Conservation (phyloP, 2,888 invertebrate species). For the Diarsia mendica region DNA sequence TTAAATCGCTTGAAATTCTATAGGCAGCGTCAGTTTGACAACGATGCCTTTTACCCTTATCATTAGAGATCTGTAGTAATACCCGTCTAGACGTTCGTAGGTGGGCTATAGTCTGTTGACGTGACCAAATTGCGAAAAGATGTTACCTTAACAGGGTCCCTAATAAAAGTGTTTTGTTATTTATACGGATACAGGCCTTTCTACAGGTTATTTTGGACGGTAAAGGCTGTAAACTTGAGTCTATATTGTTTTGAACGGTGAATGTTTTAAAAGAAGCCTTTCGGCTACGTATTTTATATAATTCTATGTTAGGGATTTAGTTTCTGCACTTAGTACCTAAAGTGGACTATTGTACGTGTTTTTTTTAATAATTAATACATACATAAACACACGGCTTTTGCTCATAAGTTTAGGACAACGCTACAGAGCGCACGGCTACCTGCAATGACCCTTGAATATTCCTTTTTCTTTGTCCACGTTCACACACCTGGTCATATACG, state of each 20-base stretch:
- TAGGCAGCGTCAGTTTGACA: slow-evolving; percentile 64
- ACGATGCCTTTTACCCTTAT: slow-evolving; percentile 71
- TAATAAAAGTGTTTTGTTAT: slow-evolving; percentile 59
- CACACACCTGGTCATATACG: neutral
- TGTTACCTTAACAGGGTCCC: slow-evolving; percentile 35
- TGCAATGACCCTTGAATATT: neutral
- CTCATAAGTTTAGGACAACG: neutral
- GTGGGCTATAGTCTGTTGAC: slow-evolving; percentile 62
- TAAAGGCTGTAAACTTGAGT: slow-evolving; percentile 7
- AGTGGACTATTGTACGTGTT: too few species aligned
- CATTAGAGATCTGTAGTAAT: slow-evolving; percentile 73
- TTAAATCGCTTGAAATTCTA: slow-evolving; percentile 74
- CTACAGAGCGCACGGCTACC: neutral
- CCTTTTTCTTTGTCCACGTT: neutral
- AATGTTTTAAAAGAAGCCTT: neutral
- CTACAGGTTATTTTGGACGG: slow-evolving; percentile 29
- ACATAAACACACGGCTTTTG: neutral
- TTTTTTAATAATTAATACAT: neutral
- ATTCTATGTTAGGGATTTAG: too few species aligned
- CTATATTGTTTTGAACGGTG: slow-evolving; percentile 11
- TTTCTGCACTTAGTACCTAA: too few species aligned
- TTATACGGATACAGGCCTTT: slow-evolving; percentile 40
- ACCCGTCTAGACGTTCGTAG: slow-evolving; percentile 67
- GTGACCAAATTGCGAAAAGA: slow-evolving; percentile 67
- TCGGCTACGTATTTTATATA: neutral